These are phyloP conservation scores for Ceratina japonica DNA, from an alignment of 1,140 invertebrate genomes.

Conservation along the genomic window DNA sequence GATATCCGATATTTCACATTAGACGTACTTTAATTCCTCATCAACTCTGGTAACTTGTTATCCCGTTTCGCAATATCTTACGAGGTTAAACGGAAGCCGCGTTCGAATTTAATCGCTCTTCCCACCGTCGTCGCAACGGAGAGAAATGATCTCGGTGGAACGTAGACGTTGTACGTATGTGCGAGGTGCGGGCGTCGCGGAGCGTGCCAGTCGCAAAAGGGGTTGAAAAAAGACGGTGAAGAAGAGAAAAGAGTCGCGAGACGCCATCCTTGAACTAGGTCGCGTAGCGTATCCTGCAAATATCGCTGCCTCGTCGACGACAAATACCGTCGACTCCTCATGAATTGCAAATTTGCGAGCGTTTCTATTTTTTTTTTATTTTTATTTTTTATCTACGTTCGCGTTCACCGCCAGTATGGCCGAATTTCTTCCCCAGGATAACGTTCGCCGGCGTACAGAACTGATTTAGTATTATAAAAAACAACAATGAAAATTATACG, in stretches of 20 bases:
- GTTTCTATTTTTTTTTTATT: conserved; percentile 16
- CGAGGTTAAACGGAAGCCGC: too few species aligned
- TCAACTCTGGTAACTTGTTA: too few species aligned
- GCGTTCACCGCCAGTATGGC: conserved; percentile 13
- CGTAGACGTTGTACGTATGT: not conserved
- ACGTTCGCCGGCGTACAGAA: not conserved
- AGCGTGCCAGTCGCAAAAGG: not conserved
- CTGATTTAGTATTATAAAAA: not conserved
- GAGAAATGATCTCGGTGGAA: not conserved
- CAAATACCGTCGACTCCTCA: conserved; percentile 42
- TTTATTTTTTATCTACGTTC: not conserved
- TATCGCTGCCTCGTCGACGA: conserved; percentile 43
- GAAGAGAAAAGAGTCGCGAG: not conserved
- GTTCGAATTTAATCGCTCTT: too few species aligned
- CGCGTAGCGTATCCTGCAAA: conserved; percentile 49
- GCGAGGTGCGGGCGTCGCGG: not conserved
- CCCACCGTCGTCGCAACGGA: too few species aligned
- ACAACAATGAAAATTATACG: too few species aligned
- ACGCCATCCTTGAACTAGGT: conserved; percentile 55
- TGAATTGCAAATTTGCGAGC: conserved; percentile 56
- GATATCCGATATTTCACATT: too few species aligned
- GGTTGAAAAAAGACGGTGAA: too few species aligned
- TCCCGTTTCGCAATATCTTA: too few species aligned
- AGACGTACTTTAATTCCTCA: too few species aligned
- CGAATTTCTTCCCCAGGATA: not conserved